Percentiles rank a stretch among this genome's conserved stretches.
These are phyloP conservation scores for Nomada lathburiana DNA, from an alignment of 2,888 invertebrate genomes.

Conservation along the genomic window DNA sequence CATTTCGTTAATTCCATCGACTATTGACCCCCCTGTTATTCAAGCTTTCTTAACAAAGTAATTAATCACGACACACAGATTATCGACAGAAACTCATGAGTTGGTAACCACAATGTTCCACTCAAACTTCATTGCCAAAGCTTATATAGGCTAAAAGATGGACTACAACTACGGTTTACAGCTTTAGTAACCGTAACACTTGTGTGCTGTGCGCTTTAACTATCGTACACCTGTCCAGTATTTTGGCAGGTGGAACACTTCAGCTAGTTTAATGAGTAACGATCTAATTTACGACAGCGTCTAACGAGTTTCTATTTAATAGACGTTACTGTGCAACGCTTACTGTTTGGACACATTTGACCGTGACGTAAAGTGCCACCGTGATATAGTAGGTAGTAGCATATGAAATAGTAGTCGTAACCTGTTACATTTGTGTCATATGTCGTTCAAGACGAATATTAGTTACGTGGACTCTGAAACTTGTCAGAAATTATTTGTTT, in stretches of 20 bases:
- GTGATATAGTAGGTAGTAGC: constrained; percentile 27
- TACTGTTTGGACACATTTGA: constrained; percentile 38
- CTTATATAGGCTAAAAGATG: background rate
- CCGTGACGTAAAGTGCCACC: constrained; percentile 50
- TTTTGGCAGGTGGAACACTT: background rate
- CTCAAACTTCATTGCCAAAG: background rate
- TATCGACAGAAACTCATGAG: background rate
- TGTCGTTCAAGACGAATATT: background rate
- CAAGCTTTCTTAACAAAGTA: background rate
- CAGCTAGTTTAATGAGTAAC: constrained; percentile 22
- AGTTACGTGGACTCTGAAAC: background rate
- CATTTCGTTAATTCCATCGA: too few species aligned
- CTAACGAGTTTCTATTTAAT: constrained; percentile 25
- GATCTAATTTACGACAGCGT: constrained; percentile 45
- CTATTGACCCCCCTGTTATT: too few species aligned
- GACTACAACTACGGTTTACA: constrained; percentile 8
- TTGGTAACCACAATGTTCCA: background rate
- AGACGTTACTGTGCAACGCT: constrained; percentile 14
- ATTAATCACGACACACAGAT: background rate
- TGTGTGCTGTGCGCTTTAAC: background rate
- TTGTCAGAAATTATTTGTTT: too few species aligned
- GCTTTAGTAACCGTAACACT: constrained; percentile 11
- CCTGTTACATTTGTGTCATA: background rate
- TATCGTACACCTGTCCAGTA: background rate
- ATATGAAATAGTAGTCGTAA: constrained; percentile 51